These are phyloP conservation scores for Chloebia gouldiae DNA, from an alignment of 2,113 vertebrate species.

Conservation along the genomic window DNA sequence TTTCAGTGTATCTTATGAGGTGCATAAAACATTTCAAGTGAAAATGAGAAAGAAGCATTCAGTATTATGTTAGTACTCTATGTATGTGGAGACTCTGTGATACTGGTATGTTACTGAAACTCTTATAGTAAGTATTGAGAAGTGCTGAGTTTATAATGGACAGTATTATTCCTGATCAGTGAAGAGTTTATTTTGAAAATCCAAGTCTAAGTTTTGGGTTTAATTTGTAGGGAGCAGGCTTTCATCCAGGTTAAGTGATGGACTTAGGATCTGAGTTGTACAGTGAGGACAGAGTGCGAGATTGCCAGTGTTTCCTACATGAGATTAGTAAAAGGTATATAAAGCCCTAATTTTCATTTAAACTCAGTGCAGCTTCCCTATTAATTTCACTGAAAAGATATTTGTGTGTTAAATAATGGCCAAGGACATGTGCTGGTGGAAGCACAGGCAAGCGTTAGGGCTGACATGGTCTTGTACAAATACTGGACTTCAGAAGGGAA, in stretches of 20 bases:
- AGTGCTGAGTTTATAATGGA: neutral
- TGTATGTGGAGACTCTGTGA: rapidly evolving
- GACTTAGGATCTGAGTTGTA: neutral
- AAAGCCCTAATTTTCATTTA: neutral
- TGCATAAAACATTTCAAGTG: neutral
- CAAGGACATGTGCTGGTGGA: neutral
- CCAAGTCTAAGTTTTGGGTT: neutral
- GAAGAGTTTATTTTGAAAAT: neutral
- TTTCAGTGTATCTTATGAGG: neutral
- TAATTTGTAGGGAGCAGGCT: neutral
- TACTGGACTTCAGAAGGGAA: neutral
- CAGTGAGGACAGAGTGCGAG: neutral
- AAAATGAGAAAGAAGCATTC: neutral
- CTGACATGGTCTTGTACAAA: neutral
- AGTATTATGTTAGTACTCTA: neutral
- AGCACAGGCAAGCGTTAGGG: neutral
- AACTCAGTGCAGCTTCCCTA: neutral
- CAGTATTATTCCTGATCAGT: neutral
- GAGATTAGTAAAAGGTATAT: neutral
- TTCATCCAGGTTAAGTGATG: neutral
- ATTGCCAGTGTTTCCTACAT: neutral
- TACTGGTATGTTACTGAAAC: rapidly evolving
- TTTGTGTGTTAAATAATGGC: rapidly evolving
- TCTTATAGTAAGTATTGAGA: neutral
- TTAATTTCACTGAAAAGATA: neutral